Evolutionary conservation across 1,140 invertebrate species (phyloP).

Genomic region (Reticulitermes speratus): DNA sequence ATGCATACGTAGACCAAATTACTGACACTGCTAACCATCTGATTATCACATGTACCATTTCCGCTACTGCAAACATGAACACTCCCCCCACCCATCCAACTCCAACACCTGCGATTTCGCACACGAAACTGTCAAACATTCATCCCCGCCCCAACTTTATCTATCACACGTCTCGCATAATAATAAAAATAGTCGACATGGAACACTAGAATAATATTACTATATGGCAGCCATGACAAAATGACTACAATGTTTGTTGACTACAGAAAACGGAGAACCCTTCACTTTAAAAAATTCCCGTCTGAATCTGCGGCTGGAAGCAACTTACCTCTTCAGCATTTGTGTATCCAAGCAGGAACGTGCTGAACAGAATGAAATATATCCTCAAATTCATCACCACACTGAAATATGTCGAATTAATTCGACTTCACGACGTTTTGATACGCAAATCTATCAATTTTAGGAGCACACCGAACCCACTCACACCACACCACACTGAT

Average conservation of each 20-base stretch:
- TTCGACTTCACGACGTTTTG: slow-evolving; percentile 30
- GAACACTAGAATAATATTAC: not conserved
- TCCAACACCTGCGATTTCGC: slow-evolving; percentile 23
- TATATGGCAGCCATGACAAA: slow-evolving; percentile 25
- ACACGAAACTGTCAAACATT: slow-evolving; percentile 19
- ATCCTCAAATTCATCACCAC: slow-evolving; percentile 32
- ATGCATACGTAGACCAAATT: not conserved
- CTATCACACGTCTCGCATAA: not conserved
- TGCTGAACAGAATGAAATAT: slow-evolving; percentile 19
- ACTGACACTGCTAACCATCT: not conserved
- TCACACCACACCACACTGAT: slow-evolving; percentile 30
- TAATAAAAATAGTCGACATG: not conserved
- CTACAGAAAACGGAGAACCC: not conserved
- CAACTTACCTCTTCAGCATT: slow-evolving; percentile 27
- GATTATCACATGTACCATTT: slow-evolving; percentile 26
- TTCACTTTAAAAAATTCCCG: not conserved
- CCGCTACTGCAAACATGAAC: not conserved
- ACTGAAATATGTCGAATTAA: slow-evolving; percentile 24
- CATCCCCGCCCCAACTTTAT: not conserved
- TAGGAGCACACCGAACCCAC: slow-evolving; percentile 24
- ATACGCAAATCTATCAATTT: slow-evolving; percentile 30
- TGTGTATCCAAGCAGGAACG: slow-evolving; percentile 27
- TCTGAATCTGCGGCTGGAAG: not conserved
- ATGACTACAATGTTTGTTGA: slow-evolving; percentile 10
- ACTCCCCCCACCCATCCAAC: not conserved